Evolutionary conservation across 2,888 invertebrate species (phyloP).

Genomic region (Aradus depressus): DNA sequence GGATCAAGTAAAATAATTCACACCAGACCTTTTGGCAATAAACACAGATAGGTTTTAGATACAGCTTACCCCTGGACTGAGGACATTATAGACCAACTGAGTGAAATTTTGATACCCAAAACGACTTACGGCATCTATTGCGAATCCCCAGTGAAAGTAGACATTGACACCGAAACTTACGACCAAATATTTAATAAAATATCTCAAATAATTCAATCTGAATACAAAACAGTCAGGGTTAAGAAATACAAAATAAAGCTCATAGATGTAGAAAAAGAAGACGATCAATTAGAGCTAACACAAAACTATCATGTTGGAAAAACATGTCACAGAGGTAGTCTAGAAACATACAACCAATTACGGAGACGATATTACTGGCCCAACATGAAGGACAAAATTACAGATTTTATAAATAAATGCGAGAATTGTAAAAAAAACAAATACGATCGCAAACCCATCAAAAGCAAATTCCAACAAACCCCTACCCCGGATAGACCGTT

Average conservation of each 20-base stretch:
- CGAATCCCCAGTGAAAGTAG: not conserved
- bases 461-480: not conserved
- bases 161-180: not conserved
- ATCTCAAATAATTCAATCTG: not conserved
- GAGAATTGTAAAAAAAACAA: constrained; percentile 8
- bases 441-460: constrained; percentile 14
- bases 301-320: constrained; percentile 8
- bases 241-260: constrained; percentile 4
- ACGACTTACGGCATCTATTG: no score
- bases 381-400: constrained; percentile 7
- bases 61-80: no score
- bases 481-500: not conserved
- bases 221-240: constrained; percentile 5
- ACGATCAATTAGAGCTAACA: constrained; percentile 3
- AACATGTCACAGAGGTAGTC: constrained; percentile 8
- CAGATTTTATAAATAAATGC: constrained; percentile 10
- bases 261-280: constrained; percentile 1
- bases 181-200: not conserved
- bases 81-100: no score
- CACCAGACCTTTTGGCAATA: no score
- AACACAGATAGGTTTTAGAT: no score
- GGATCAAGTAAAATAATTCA: no score
- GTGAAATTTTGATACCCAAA: no score
- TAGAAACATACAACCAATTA: constrained; percentile 17
- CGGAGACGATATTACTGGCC: constrained; percentile 17